Base-by-base conservation (phyloP, 2,797 vertebrate genomes). In the Brachyalestes nurse region DNA sequence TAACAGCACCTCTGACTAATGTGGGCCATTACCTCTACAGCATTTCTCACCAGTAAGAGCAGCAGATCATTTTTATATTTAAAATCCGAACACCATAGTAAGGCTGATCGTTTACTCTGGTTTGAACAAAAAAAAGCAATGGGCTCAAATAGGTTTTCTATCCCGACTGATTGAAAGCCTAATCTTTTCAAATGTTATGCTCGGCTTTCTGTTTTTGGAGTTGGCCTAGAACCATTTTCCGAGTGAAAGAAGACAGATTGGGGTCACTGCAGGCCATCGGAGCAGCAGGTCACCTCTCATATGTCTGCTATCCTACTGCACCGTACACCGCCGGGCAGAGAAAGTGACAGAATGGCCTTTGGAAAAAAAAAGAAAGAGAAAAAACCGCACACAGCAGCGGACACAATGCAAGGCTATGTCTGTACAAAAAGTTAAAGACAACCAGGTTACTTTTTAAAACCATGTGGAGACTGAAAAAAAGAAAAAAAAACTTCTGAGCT, bases 211-310 rank as follows among this genome's bases (percentile, higher is more conserved):
- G 25, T 69, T 72, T 45, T 78, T 76, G 51, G 38, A 82, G 67
- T 57, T 77, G 73, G 70, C 69, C 74, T 76, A 64, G 67, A 73
- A 65, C 64, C 70, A 74, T 80, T 72, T 82, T 60, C 6, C 21
- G 23, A 82, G 78, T 79, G 60, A 76, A 81, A 60, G 16, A 60
- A 75, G 79, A 85, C 75, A 83, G 81, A 86, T 80, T 66, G 71
- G 71, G 83, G 80, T 83, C 71, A 74, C 65, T 49, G 61, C 60
- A 66, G 64, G 78, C 72, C 74, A 79, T 45, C 34, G 19, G 49
- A 77, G 70, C 77, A 71, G 58, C 49, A 16, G 67, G 80, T 25
- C 78, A 78, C 23, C 55, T 67, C 42, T 78, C 75, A 78, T 75
- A 70, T 72, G 61, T 78, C 80, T 73, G 58, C 47, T 60, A 25